phyloP scores from a whole-genome alignment of 1,140 invertebrate species.

The Caenorhabditis briggsae region DNA sequence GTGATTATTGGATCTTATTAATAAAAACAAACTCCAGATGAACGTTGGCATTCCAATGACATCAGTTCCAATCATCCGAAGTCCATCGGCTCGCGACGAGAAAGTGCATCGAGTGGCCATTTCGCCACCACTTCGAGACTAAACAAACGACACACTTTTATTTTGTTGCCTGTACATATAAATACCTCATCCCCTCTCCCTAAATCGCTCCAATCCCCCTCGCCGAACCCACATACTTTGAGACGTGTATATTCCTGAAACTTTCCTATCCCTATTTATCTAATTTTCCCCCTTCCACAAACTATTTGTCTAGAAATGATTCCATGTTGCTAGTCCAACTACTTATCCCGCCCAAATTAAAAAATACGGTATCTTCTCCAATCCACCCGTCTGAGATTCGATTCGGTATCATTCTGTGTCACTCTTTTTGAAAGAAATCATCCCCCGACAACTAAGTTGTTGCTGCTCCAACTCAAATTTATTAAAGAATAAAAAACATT shows the following conservation, averaged over 20 bases:
- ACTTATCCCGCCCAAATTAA: slow-evolving; percentile 3
- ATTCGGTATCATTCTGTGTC: slow-evolving; percentile 17
- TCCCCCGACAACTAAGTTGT: slow-evolving; percentile 26
- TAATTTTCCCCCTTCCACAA: not conserved
- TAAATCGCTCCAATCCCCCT: slow-evolving; percentile 5
- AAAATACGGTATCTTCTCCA: not conserved
- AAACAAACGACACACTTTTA: slow-evolving; percentile 14
- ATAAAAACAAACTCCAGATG: not conserved
- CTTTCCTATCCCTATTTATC: slow-evolving; percentile 19
- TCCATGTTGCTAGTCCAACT: slow-evolving; percentile 55
- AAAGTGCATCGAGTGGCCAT: slow-evolving; percentile 53
- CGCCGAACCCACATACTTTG: slow-evolving; percentile 48
- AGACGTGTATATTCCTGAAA: slow-evolving; percentile 19
- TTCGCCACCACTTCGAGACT: slow-evolving; percentile 47
- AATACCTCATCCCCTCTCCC: not conserved
- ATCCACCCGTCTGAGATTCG: slow-evolving; percentile 31
- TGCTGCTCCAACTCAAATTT: slow-evolving; percentile 47
- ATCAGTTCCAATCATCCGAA: slow-evolving; percentile 61
- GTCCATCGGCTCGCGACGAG: slow-evolving; percentile 55
- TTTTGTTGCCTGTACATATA: not conserved
- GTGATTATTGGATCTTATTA: not conserved
- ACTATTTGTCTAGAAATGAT: slow-evolving; percentile 27
- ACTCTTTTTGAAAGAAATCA: slow-evolving; percentile 19
- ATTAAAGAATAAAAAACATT: slow-evolving; percentile 33
- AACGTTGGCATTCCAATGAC: slow-evolving; percentile 33